phyloP scores from a whole-genome alignment of 1,140 invertebrate species.

The Tetranychus urticae region DNA sequence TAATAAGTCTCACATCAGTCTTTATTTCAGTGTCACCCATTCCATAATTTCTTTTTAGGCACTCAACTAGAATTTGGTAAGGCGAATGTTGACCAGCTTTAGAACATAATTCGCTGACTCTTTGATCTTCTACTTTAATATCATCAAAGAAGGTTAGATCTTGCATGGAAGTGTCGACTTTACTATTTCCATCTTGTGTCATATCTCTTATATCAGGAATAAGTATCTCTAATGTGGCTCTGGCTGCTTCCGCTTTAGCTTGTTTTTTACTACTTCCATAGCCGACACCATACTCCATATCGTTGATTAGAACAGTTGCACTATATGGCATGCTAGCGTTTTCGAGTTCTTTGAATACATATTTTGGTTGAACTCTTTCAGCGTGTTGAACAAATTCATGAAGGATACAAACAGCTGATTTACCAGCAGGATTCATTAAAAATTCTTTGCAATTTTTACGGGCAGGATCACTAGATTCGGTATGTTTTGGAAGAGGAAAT shows the following conservation, averaged over 20 bases:
- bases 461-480: background rate
- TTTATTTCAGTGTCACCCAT: constrained; percentile 63
- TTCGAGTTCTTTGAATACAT: constrained; percentile 76
- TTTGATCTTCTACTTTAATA: constrained; percentile 70
- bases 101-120: constrained; percentile 73
- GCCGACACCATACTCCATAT: constrained; percentile 71
- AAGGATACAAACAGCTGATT: constrained; percentile 55
- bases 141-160: constrained; percentile 62
- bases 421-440: constrained; percentile 24
- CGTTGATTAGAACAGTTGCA: constrained; percentile 70
- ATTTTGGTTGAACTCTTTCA: constrained; percentile 70
- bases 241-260: constrained; percentile 69
- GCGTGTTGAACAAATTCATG: constrained; percentile 90
- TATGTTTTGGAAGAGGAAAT: constrained; percentile 32
- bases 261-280: constrained; percentile 81
- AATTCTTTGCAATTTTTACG: constrained; percentile 15
- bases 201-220: constrained; percentile 74
- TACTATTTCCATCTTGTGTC: constrained; percentile 11
- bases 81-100: constrained; percentile 85
- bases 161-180: constrained; percentile 17
- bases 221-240: constrained; percentile 64
- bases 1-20: constrained; percentile 61
- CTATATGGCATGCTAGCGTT: constrained; percentile 79
- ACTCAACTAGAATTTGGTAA: constrained; percentile 72
- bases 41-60: constrained; percentile 72